phyloP scores from a whole-genome alignment of 2,888 invertebrate genomes.

The Oegoconia quadripuncta region DNA sequence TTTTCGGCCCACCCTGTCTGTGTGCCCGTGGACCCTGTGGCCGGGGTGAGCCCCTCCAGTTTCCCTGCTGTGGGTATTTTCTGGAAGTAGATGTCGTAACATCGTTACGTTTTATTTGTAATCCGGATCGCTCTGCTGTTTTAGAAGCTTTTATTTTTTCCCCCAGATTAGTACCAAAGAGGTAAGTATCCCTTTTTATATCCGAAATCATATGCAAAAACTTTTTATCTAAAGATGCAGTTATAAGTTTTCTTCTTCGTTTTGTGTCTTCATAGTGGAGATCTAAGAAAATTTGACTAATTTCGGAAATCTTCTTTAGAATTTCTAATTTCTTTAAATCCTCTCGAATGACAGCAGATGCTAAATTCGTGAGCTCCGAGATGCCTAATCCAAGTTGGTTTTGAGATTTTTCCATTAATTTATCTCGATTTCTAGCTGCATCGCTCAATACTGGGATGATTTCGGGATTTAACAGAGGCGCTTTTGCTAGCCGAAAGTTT shows the following conservation, averaged over 20 bases:
- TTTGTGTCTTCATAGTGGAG: too few relatives aligned
- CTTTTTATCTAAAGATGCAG: conserved; percentile 14
- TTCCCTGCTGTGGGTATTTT: conserved; percentile 12
- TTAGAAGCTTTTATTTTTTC: conserved; percentile 17
- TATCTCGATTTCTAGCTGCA: conserved; percentile 8
- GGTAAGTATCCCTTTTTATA: conserved; percentile 10
- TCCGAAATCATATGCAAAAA: conserved; percentile 9
- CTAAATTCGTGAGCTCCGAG: conserved; percentile 2
- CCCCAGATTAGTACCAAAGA: conserved; percentile 12
- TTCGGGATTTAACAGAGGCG: conserved; percentile 10
- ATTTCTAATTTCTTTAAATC: conserved; percentile 7
- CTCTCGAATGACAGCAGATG: conserved; percentile 4
- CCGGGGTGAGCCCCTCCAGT: conserved; percentile 18
- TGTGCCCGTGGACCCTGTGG: conserved; percentile 4
- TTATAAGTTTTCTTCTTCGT: conserved; percentile 13
- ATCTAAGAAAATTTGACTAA: conserved; percentile 5
- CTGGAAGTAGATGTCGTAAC: neutral
- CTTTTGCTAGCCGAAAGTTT: conserved; percentile 7
- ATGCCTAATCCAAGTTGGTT: conserved; percentile 8
- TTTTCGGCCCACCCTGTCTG: conserved; percentile 14
- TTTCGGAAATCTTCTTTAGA: conserved; percentile 9
- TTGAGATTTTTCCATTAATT: conserved; percentile 8
- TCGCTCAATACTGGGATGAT: conserved; percentile 7
- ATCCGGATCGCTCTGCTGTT: conserved; percentile 13
- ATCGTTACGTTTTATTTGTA: conserved; percentile 12